Base-by-base conservation (phyloP, 1,140 invertebrate genomes). In the Heliothis virescens region DNA sequence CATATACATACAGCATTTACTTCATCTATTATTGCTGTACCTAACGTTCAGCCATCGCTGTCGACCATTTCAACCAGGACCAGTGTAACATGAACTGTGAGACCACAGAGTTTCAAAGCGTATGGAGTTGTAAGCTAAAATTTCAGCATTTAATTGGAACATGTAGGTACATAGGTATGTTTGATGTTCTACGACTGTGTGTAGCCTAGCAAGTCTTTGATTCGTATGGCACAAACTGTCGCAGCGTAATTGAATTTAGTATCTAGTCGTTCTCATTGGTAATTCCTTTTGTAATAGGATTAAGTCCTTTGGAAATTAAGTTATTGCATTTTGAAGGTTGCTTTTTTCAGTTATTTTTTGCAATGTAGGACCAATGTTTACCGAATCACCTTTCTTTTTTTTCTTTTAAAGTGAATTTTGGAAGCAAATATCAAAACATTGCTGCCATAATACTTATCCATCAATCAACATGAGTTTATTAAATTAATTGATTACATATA, bases 111-210 rank as follows among this genome's bases (percentile, higher is more conserved):
- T 29, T 29, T 65, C 62, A 65, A 65, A 65, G 62, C 62, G 9
- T 41, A 47, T 13, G 10, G 41, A 65, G 41, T 65, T 65, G n/a
- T 16, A 65, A 47, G 62, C 41, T 47, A 16, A 48, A 65, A 65
- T 65, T 63, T 47, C 41, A 65, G 13, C n/a, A 12, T 65, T 65
- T 65, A 65, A 65, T 65, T 65, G n/a, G 16, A 65, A 65, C 62
- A 9, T 48, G 34, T 65, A 18, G 12, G 26, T 18, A 26, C 21
- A 26, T 26, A n/a, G n/a, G n/a, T n/a, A 41, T 41, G 16, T 26
- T 15, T 16, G n/a, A 10, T 65, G 62, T 47, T 65, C 34, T 63
- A 16, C 47, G 47, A n/a, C 13, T 34, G 2, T 1, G 16, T 60
- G 0, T 12, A 29, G 59, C n/a, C 15, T 16, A 60, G 16, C 62